phyloP scores from a whole-genome alignment of 2,113 vertebrate species.

The Nothocercus nigrocapillus region DNA sequence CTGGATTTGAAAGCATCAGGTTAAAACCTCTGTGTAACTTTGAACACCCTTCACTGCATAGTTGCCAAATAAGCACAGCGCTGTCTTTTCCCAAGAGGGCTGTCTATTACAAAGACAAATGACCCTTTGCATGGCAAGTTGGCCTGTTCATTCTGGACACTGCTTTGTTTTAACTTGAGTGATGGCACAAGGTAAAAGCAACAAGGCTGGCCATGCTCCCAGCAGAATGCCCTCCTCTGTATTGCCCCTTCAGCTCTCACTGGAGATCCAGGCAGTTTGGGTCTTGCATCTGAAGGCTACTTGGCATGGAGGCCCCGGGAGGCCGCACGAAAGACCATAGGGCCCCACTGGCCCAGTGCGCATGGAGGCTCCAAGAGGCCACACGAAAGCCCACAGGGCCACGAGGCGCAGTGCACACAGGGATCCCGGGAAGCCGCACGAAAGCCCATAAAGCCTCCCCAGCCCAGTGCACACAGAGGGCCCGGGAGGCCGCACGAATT shows the following conservation, averaged over 20 bases:
- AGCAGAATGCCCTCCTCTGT: not conserved
- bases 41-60: not conserved
- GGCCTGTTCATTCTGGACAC: not conserved
- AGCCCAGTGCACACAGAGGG: too few relatives aligned
- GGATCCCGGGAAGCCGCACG: too few relatives aligned
- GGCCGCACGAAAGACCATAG: too few relatives aligned
- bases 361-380: too few relatives aligned
- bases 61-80: not conserved
- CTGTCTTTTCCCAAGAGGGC: not conserved
- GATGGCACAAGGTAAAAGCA: not conserved
- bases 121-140: not conserved
- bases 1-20: not conserved
- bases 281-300: not conserved
- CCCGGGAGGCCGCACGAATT: too few relatives aligned
- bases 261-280: not conserved
- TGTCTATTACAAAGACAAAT: not conserved
- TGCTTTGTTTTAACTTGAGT: not conserved
- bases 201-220: not conserved
- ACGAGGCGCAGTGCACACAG: too few relatives aligned
- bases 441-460: too few relatives aligned
- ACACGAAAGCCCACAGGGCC: too few relatives aligned
- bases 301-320: too few relatives aligned
- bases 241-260: too few relatives aligned
- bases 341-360: too few relatives aligned
- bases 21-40: not conserved